Evolutionary conservation across 2,888 invertebrate genomes (phyloP).

Genomic region (Heliconius ismenius): DNA sequence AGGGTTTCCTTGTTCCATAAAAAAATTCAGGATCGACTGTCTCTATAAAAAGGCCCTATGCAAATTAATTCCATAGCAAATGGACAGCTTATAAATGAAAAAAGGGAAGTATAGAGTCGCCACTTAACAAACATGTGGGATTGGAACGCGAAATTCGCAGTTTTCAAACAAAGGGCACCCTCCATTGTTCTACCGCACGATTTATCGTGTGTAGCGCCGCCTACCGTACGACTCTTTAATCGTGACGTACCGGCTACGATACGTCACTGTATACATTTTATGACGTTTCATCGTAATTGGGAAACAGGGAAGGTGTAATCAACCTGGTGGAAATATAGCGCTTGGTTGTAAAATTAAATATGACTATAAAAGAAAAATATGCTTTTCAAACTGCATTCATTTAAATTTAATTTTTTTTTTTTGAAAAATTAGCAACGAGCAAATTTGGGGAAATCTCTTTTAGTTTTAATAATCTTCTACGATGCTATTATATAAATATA

Average conservation of each 20-base stretch:
- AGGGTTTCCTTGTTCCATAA: not conserved
- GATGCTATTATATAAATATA: too few relatives aligned
- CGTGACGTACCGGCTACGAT: conserved; percentile 28
- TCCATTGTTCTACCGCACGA: conserved; percentile 61
- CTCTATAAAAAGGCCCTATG: conserved; percentile 18
- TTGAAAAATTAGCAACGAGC: too few relatives aligned
- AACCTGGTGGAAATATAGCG: too few relatives aligned
- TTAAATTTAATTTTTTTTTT: too few relatives aligned
- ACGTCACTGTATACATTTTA: not conserved
- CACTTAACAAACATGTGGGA: conserved; percentile 53
- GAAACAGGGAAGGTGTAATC: not conserved
- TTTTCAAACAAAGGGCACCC: conserved; percentile 62
- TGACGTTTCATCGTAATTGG: not conserved
- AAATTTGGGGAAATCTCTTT: not conserved
- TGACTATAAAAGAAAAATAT: too few relatives aligned
- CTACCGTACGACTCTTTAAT: conserved; percentile 37
- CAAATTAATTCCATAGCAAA: conserved; percentile 37
- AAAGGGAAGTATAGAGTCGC: conserved; percentile 36
- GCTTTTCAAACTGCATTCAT: too few relatives aligned
- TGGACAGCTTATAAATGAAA: conserved; percentile 40
- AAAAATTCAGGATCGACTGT: not conserved
- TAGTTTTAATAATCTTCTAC: not conserved
- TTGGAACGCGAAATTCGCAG: conserved; percentile 62
- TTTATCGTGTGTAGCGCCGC: conserved; percentile 56
- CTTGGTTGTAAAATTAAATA: too few relatives aligned